These are phyloP conservation scores for Triplophysa tibetana DNA, from an alignment of 2,113 vertebrate species.

Conservation along the genomic window DNA sequence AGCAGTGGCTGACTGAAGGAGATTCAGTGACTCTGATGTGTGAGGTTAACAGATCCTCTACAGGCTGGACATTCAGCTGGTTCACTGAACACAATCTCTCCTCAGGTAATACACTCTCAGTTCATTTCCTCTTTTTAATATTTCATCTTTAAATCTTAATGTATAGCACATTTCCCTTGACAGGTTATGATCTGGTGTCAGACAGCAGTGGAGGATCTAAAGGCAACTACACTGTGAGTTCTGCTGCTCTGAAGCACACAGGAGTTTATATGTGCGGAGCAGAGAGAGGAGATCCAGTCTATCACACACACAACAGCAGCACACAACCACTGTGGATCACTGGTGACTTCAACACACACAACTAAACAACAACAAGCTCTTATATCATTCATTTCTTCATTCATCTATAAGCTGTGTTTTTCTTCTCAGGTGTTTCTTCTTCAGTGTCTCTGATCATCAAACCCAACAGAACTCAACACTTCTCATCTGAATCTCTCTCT, in stretches of 20 bases:
- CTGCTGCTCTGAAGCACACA: slow-evolving; percentile 42
- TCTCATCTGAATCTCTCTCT: slow-evolving; percentile 27
- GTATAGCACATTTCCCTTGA: too few relatives aligned
- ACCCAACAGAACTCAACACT: slow-evolving; percentile 40
- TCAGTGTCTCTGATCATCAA: slow-evolving; percentile 42
- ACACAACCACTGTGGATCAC: slow-evolving; percentile 32
- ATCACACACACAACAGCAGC: slow-evolving; percentile 25
- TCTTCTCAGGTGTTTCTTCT: slow-evolving; percentile 34
- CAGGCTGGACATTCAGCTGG: slow-evolving; percentile 34
- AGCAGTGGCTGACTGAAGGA: slow-evolving; percentile 30
- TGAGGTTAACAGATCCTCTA: neutral
- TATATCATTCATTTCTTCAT: neutral
- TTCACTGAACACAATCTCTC: neutral
- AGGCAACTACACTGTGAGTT: slow-evolving; percentile 39
- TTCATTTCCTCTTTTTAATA: too few relatives aligned
- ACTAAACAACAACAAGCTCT: too few relatives aligned
- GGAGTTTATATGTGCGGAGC: slow-evolving; percentile 36
- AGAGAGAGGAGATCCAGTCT: slow-evolving; percentile 16
- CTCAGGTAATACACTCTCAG: neutral
- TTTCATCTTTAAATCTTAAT: too few relatives aligned
- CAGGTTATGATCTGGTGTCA: neutral
- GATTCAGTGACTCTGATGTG: slow-evolving; percentile 24
- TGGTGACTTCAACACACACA: slow-evolving; percentile 31
- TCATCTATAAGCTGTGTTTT: neutral
- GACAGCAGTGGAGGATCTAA: slow-evolving; percentile 31